Base-by-base conservation (phyloP, 2,797 vertebrate genomes). In the Antennarius maculatus region DNA sequence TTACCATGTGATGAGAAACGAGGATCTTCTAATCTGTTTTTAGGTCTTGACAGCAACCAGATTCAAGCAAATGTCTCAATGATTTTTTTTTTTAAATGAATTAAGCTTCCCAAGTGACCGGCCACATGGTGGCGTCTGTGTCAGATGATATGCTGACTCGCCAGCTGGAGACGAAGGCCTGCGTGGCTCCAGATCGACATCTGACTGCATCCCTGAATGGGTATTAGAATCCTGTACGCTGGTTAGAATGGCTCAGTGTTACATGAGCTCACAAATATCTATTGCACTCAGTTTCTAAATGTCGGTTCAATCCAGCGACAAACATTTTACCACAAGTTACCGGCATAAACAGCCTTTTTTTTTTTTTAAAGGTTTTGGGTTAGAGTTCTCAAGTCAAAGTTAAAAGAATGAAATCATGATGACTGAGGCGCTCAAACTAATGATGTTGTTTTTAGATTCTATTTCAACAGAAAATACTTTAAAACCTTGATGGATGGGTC, bases 21-120 rank as follows among this genome's bases (percentile, higher is more conserved):
- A 8, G 31, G 31, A 34, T 34, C 5, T 34, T 8, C 31, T 34
- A 34, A 34, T 34, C 31, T 34, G 7, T 34, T 34, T 34, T 5
- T 34, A 7, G 12, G 28, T 43, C 31, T 12, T 47, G 13, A 62
- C n/a, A 14, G 39, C 58, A 63, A 49, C 31, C 54, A 61, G n/a
- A 46, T 46, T 37, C 52, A 61, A 64, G 45, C 74, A 66, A 48
- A 60, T n/a, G 68, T 56, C 27, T 66, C 46, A 74, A 58, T 13
- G 51, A 34, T 34, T 34, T 5, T 2, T 34, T 5, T 34, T 34
- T 34, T 49, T 16, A 54, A 42, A 39, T 56, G 13, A 16, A 39
- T 16, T 34, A 12, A 61, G 3, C 14, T 53, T 41, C n/a, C 10
- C 34, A 39, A 52, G 60, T 7, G 9, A 47, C 45, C 8, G 51